Evolutionary conservation across 1,140 invertebrate species (phyloP).

Genomic region (Frieseomelitta varia): DNA sequence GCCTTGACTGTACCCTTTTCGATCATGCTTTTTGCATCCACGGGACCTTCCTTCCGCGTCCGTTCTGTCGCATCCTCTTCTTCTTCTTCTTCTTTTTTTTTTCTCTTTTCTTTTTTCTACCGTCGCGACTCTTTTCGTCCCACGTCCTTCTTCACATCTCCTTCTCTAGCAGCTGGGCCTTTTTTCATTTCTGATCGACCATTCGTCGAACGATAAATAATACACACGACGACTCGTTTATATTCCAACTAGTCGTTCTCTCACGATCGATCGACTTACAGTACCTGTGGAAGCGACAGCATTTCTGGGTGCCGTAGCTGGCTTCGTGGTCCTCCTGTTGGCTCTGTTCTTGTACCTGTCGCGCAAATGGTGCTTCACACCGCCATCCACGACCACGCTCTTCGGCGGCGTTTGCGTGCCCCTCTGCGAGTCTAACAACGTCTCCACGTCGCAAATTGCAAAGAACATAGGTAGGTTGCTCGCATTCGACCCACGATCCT

Average conservation of each 20-base stretch:
- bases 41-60: too few species aligned
- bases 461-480: slow-evolving; percentile 76
- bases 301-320: slow-evolving; percentile 89
- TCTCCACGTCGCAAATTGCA: slow-evolving; percentile 73
- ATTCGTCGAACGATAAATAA: slow-evolving; percentile 19
- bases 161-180: neutral
- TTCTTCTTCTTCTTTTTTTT: neutral
- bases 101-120: neutral
- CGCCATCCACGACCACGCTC: slow-evolving; percentile 73
- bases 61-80: neutral
- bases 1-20: neutral
- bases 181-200: slow-evolving; percentile 17
- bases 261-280: slow-evolving; percentile 75
- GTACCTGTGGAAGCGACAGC: slow-evolving; percentile 90
- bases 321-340: slow-evolving; percentile 88
- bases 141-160: neutral
- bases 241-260: too few species aligned
- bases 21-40: neutral
- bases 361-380: slow-evolving; percentile 88
- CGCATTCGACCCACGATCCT: neutral
- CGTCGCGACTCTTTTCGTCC: too few species aligned
- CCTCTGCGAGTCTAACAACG: slow-evolving; percentile 78
- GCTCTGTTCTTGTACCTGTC: slow-evolving; percentile 92
- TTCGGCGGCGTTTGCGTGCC: slow-evolving; percentile 81
- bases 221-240: neutral